phyloP scores from a whole-genome alignment of 1,140 invertebrate species.

The Drosophila ananassae region DNA sequence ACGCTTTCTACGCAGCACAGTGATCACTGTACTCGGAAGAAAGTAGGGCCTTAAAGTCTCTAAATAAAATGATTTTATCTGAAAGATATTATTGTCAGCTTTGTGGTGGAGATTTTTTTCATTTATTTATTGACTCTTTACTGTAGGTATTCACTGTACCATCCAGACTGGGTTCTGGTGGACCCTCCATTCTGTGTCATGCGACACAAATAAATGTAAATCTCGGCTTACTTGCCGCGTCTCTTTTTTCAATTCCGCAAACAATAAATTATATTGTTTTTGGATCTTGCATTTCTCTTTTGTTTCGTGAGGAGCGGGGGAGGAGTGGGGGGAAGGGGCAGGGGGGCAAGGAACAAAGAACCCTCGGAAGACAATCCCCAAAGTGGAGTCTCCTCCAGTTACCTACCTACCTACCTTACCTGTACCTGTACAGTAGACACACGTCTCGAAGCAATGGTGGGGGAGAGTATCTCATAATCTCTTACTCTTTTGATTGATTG shows the following conservation, averaged over 20 bases:
- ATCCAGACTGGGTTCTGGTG: not conserved
- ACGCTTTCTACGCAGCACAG: slow-evolving; percentile 60
- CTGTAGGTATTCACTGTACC: too few species aligned
- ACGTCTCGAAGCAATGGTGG: not conserved
- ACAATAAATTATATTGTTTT: slow-evolving; percentile 77
- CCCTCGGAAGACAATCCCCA: slow-evolving; percentile 15
- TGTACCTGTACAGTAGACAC: slow-evolving; percentile 26
- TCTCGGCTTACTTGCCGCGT: slow-evolving; percentile 27
- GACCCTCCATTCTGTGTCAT: slow-evolving; percentile 31
- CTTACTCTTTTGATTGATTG: slow-evolving; percentile 50
- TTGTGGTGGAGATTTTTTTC: too few species aligned
- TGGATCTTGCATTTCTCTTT: slow-evolving; percentile 48
- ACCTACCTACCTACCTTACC: too few species aligned
- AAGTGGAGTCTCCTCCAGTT: slow-evolving; percentile 14
- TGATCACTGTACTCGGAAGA: slow-evolving; percentile 11
- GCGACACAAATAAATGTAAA: slow-evolving; percentile 48
- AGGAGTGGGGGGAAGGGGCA: too few species aligned
- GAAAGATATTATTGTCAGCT: too few species aligned
- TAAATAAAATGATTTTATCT: too few species aligned
- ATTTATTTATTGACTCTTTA: too few species aligned
- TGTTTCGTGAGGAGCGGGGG: not conserved
- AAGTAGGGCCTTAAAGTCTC: too few species aligned
- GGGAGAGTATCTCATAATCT: not conserved
- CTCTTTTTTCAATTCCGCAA: slow-evolving; percentile 50
- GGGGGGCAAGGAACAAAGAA: slow-evolving; percentile 6